A percentile compares a stretch with the other conserved stretches of the same genome.
These are phyloP conservation scores for Hypotaenidia okinawae DNA, from an alignment of 2,797 vertebrate genomes.

Conservation along the genomic window DNA sequence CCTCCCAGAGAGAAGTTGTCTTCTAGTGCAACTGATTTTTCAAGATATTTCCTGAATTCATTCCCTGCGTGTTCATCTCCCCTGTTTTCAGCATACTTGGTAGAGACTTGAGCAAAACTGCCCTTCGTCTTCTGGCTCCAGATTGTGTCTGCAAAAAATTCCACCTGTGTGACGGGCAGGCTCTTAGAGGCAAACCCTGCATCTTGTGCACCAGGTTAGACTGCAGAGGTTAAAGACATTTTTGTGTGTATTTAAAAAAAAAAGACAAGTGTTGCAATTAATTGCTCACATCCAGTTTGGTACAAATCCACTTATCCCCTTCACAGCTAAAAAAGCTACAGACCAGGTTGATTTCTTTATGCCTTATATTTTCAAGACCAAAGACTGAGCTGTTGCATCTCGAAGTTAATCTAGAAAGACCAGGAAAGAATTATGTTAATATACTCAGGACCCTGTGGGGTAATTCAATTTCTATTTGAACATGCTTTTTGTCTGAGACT, in stretches of 20 bases:
- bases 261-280: background rate
- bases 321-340: background rate
- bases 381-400: background rate
- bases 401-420: background rate
- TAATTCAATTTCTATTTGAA: conserved; percentile 31
- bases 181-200: background rate
- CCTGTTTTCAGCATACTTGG: background rate
- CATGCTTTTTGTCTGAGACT: conserved; percentile 12
- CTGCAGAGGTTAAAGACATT: background rate
- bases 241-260: background rate
- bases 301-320: background rate
- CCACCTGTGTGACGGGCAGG: background rate
- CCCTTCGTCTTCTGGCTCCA: background rate
- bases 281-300: background rate
- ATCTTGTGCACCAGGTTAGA: background rate
- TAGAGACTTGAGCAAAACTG: background rate
- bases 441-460: background rate
- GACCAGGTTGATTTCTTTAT: background rate
- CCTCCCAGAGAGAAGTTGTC: background rate
- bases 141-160: background rate
- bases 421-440: background rate
- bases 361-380: background rate
- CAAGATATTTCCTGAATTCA: background rate
- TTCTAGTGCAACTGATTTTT: background rate
- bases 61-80: background rate